These are phyloP conservation scores for Seriola aureovittata DNA, from an alignment of 2,113 vertebrate species.

Conservation along the genomic window DNA sequence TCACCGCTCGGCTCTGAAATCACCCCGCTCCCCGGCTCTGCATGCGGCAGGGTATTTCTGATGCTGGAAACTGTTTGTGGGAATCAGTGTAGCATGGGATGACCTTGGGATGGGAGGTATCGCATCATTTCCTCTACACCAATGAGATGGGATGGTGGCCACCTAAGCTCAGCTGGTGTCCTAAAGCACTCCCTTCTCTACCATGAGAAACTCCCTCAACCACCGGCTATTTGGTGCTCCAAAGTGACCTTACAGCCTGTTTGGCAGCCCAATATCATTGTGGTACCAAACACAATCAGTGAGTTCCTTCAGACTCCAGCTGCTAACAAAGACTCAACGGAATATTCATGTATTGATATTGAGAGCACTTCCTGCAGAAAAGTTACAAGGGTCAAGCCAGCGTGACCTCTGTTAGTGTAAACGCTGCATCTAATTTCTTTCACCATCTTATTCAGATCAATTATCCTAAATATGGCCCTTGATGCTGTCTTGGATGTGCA, in stretches of 20 bases:
- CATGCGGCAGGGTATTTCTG: slow-evolving; percentile 42
- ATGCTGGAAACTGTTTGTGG: slow-evolving; percentile 68
- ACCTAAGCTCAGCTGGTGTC: slow-evolving; percentile 76
- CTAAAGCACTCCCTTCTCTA: slow-evolving; percentile 46
- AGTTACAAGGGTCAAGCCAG: slow-evolving; percentile 8
- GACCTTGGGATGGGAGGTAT: slow-evolving; percentile 76
- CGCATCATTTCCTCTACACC: slow-evolving; percentile 75
- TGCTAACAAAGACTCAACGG: slow-evolving; percentile 34
- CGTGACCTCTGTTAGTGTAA: not conserved
- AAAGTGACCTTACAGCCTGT: slow-evolving; percentile 61
- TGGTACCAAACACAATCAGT: slow-evolving; percentile 44
- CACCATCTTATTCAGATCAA: not conserved
- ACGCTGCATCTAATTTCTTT: not conserved
- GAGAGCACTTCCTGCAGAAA: slow-evolving; percentile 10
- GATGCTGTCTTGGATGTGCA: not conserved
- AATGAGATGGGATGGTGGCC: slow-evolving; percentile 67
- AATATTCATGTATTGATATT: slow-evolving; percentile 33
- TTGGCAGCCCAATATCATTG: slow-evolving; percentile 42
- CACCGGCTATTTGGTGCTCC: slow-evolving; percentile 38
- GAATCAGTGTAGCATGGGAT: slow-evolving; percentile 78
- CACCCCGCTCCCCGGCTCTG: slow-evolving; percentile 29
- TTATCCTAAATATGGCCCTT: not conserved
- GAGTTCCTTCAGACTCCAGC: slow-evolving; percentile 34
- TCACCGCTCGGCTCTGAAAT: slow-evolving; percentile 53
- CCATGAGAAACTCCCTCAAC: slow-evolving; percentile 54